Conservation (phyloP, 2,113 vertebrate genomes). For the Cyprinodon variegatus region DNA sequence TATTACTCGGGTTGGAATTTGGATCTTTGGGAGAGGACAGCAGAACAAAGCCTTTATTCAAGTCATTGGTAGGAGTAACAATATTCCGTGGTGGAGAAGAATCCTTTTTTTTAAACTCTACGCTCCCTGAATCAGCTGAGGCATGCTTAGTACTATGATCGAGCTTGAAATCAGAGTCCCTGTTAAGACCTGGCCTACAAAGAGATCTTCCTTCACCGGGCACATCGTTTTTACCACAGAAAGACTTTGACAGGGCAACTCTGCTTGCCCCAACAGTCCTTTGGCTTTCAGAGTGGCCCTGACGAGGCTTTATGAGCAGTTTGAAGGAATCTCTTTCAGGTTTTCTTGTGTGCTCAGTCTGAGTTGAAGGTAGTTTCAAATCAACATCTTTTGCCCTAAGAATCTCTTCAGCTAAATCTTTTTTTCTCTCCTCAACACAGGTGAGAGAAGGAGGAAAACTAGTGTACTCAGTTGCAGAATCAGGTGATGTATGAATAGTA, state of each 20-base stretch:
- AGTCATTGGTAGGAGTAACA: conserved; percentile 79
- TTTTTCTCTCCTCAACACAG: conserved; percentile 18
- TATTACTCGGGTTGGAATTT: conserved; percentile 79
- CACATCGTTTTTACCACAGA: conserved; percentile 45
- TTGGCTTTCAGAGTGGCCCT: conserved; percentile 50
- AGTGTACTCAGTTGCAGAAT: conserved; percentile 6
- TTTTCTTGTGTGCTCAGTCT: conserved; percentile 29
- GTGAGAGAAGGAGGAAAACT: not conserved
- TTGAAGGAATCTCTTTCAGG: conserved; percentile 70
- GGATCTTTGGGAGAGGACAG: conserved; percentile 78
- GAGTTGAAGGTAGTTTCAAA: conserved; percentile 35
- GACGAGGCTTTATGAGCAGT: conserved; percentile 69
- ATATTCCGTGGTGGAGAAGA: conserved; percentile 44
- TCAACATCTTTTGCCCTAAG: not conserved
- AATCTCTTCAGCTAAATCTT: conserved; percentile 22
- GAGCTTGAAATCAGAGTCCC: conserved; percentile 58
- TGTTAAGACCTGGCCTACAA: conserved; percentile 20
- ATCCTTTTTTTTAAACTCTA: conserved; percentile 42
- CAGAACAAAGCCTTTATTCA: conserved; percentile 81
- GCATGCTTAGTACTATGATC: conserved; percentile 75
- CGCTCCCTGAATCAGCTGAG: conserved; percentile 36
- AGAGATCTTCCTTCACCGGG: conserved; percentile 43
- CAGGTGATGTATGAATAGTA: conserved; percentile 8
- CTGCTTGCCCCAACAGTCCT: conserved; percentile 57
- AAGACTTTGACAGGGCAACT: conserved; percentile 55